These are phyloP conservation scores for Campoplex nolae DNA, from an alignment of 2,888 invertebrate species.

Conservation along the genomic window DNA sequence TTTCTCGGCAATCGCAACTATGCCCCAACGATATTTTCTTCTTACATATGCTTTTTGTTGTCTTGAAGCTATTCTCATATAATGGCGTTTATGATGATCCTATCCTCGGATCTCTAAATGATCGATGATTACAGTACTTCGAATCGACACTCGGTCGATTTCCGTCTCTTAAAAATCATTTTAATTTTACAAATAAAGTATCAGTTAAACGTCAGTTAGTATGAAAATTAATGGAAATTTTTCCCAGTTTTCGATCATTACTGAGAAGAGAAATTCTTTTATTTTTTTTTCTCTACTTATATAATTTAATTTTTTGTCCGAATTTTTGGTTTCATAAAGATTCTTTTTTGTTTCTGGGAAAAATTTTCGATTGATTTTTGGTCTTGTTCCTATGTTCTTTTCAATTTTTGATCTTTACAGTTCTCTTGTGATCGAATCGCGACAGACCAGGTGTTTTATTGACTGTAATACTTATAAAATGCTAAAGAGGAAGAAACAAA, in stretches of 20 bases:
- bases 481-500: too few relatives aligned
- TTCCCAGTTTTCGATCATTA: not conserved
- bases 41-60: not conserved
- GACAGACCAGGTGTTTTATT: not conserved
- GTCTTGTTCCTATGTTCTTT: not conserved
- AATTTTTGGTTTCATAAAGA: too few relatives aligned
- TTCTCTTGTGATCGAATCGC: not conserved
- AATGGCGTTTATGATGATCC: not conserved
- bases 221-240: not conserved
- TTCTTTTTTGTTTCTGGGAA: too few relatives aligned
- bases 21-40: not conserved
- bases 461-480: too few relatives aligned
- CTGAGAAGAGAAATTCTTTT: not conserved
- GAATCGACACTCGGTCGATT: not conserved
- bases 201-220: not conserved
- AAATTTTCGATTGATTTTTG: not conserved
- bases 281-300: not conserved
- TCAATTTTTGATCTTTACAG: not conserved
- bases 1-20: constrained; percentile 1
- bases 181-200: not conserved
- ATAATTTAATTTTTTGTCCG: too few relatives aligned
- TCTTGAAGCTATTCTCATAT: not conserved
- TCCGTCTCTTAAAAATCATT: not conserved
- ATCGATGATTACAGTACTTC: not conserved
- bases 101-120: not conserved